These are phyloP conservation scores for Archips crataeganus DNA, from an alignment of 2,888 invertebrate genomes.

Conservation along the genomic window DNA sequence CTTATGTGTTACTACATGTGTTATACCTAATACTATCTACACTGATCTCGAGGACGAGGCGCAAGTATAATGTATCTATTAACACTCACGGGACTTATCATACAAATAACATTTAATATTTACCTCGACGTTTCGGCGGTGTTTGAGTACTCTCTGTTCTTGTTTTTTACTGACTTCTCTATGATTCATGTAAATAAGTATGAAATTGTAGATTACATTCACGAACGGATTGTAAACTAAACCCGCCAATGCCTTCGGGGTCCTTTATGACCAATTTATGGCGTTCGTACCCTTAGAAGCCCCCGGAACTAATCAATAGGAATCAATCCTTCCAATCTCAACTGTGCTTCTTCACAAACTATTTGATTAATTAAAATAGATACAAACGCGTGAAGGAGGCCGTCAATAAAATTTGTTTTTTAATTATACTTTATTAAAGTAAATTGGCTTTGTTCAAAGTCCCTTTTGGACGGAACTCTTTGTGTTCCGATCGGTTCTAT, in stretches of 20 bases:
- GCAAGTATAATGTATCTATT: no score
- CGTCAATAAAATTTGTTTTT: slow-evolving; percentile 79
- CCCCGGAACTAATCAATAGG: slow-evolving; percentile 70
- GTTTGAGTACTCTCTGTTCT: neutral
- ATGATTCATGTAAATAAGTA: neutral
- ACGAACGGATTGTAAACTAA: slow-evolving; percentile 12
- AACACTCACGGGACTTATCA: no score
- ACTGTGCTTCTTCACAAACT: slow-evolving; percentile 64
- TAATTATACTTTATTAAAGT: slow-evolving; percentile 80
- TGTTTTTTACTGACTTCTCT: neutral
- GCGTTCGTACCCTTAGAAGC: slow-evolving; percentile 68
- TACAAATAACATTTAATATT: no score
- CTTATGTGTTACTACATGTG: no score
- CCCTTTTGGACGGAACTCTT: slow-evolving; percentile 70
- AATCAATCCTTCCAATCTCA: slow-evolving; percentile 65
- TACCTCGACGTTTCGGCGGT: no score
- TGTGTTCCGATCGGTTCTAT: slow-evolving; percentile 73
- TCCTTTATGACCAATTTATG: slow-evolving; percentile 66
- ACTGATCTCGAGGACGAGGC: no score
- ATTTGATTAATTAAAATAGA: slow-evolving; percentile 78
- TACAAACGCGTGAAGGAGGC: slow-evolving; percentile 72
- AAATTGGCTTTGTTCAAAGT: slow-evolving; percentile 77
- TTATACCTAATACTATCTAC: no score
- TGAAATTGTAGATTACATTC: slow-evolving; percentile 10
- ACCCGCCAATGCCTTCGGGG: slow-evolving; percentile 5